phyloP scores from a whole-genome alignment of 2,797 vertebrate species.

The Heteromormyrus szaboi region DNA sequence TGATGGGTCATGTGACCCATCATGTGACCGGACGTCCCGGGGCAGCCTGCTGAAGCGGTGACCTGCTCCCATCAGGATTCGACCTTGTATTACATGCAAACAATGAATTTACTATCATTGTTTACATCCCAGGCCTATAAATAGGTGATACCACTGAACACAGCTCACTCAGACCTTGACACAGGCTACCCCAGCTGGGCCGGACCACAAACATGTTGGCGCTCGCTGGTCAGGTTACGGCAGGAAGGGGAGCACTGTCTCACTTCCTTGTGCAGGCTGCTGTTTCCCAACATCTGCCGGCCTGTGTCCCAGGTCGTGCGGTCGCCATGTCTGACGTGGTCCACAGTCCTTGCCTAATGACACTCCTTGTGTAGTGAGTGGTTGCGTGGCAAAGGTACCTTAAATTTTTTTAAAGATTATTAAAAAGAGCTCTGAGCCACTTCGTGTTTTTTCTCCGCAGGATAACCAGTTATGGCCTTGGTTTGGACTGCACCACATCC shows the following conservation, averaged over 20 bases:
- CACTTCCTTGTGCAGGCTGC: conserved; percentile 66
- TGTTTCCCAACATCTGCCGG: conserved; percentile 85
- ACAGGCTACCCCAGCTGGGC: not conserved
- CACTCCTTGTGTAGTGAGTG: conserved; percentile 51
- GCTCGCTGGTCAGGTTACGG: conserved; percentile 37
- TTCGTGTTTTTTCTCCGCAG: conserved; percentile 42
- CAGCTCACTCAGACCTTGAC: not conserved
- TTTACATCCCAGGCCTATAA: not conserved
- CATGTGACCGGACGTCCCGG: not conserved
- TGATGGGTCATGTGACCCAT: not conserved
- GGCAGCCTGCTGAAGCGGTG: not conserved
- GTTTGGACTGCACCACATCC: conserved; percentile 50
- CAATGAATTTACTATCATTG: not conserved
- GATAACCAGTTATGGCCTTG: conserved; percentile 39
- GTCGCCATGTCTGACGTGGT: conserved; percentile 86
- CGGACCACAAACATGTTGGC: not conserved
- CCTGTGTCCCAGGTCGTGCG: conserved; percentile 76
- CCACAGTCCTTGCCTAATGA: conserved; percentile 63
- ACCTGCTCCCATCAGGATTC: not conserved
- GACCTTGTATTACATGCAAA: not conserved
- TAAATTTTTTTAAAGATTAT: not conserved
- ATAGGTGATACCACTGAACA: not conserved
- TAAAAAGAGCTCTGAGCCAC: conserved; percentile 11
- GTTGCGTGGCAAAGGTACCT: conserved; percentile 23
- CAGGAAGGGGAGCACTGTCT: conserved; percentile 54